These are phyloP conservation scores for Ectobius pallidus DNA, from an alignment of 2,888 invertebrate species.

Conservation along the genomic window DNA sequence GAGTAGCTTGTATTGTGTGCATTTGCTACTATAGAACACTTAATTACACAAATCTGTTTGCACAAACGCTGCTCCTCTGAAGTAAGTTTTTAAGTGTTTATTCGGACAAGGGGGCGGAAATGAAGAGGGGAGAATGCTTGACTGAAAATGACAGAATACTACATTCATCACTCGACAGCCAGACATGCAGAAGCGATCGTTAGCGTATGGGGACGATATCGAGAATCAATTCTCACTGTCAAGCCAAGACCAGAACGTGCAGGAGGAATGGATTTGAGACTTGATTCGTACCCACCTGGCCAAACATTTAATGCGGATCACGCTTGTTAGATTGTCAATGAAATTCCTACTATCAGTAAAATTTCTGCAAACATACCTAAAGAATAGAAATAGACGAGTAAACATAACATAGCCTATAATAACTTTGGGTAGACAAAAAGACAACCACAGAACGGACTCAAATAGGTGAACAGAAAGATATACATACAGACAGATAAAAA, in stretches of 20 bases:
- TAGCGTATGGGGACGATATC: conserved; percentile 11
- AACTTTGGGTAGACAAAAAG: too few species aligned
- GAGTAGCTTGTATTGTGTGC: background rate
- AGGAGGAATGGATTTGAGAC: too few species aligned
- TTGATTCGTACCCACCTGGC: too few species aligned
- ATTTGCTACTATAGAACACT: background rate
- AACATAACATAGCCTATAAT: too few species aligned
- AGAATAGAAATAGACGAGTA: too few species aligned
- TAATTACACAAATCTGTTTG: conserved; percentile 24
- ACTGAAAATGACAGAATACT: background rate
- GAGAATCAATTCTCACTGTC: conserved; percentile 31
- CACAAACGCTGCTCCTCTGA: background rate
- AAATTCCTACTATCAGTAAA: too few species aligned
- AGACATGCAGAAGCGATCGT: conserved; percentile 9
- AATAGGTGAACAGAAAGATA: too few species aligned
- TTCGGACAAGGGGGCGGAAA: conserved; percentile 1
- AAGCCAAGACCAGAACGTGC: background rate
- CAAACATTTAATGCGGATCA: too few species aligned
- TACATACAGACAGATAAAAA: too few species aligned
- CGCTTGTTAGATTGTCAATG: too few species aligned
- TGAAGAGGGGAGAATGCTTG: background rate
- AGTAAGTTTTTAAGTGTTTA: conserved; percentile 15
- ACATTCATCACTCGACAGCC: conserved; percentile 12
- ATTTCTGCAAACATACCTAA: too few species aligned
- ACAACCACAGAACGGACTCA: too few species aligned